These are phyloP conservation scores for Pollachius pollachius DNA, from an alignment of 2,113 vertebrate species.

Conservation along the genomic window DNA sequence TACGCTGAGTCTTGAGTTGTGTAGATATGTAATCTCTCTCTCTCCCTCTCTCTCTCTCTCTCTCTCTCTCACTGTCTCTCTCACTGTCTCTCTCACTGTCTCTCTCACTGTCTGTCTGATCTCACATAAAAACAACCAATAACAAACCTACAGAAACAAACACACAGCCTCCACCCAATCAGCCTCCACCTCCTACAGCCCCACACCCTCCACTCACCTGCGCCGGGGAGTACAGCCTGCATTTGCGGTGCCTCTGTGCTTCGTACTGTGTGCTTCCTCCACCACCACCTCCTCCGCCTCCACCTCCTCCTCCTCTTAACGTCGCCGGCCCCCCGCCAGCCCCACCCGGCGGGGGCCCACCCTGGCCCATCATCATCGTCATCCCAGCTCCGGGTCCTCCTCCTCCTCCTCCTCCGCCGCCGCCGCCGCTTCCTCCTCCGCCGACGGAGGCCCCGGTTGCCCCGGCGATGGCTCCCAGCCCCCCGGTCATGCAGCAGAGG, in stretches of 20 bases:
- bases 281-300: constrained; percentile 13
- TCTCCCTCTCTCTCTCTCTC: no score
- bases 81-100: no score
- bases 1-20: no score
- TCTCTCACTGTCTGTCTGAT: no score
- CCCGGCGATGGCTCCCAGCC: constrained; percentile 57
- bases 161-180: no score
- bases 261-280: constrained; percentile 29
- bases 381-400: constrained; percentile 1
- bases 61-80: no score
- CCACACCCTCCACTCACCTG: constrained; percentile 75
- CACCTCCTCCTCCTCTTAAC: constrained; percentile 5
- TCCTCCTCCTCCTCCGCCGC: constrained; percentile 4
- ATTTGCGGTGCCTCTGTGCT: constrained; percentile 57
- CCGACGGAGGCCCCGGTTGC: constrained; percentile 18
- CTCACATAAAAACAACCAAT: no score
- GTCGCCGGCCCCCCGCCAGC: constrained; percentile 25
- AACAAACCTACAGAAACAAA: no score
- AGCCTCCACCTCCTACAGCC: no score
- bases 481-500: constrained; percentile 76
- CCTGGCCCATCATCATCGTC: background rate
- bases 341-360: background rate
- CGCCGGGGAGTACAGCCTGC: constrained; percentile 86
- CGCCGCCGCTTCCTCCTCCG: constrained; percentile 2
- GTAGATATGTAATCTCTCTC: no score